Evolutionary conservation across 2,888 invertebrate species (phyloP).

Genomic region (Amphipyra berbera): DNA sequence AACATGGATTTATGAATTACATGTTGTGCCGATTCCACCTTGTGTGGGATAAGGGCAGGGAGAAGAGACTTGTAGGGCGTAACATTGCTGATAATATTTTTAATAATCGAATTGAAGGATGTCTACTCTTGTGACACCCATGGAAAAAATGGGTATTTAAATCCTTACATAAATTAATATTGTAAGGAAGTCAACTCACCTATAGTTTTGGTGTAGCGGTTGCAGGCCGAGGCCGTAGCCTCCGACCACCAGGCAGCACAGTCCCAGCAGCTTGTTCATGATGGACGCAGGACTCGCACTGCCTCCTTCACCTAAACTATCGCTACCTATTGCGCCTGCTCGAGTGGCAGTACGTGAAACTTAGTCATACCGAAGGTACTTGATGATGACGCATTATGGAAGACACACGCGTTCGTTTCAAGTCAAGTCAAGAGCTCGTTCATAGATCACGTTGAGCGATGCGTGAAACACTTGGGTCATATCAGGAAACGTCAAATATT

Average conservation of each 20-base stretch:
- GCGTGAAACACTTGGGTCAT: not conserved
- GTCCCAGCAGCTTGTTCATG: constrained; percentile 3
- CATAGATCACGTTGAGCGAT: constrained; percentile 28
- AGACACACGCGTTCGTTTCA: constrained; percentile 8
- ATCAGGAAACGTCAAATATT: too few relatives aligned
- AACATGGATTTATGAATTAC: too few relatives aligned
- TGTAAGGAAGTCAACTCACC: not conserved
- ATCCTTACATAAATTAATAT: too few relatives aligned
- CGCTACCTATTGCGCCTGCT: not conserved
- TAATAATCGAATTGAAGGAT: too few relatives aligned
- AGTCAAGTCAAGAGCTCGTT: constrained; percentile 17
- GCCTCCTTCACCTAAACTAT: not conserved
- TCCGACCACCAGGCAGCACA: constrained; percentile 16
- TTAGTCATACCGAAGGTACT: not conserved
- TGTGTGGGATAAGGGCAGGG: too few relatives aligned
- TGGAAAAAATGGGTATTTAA: too few relatives aligned
- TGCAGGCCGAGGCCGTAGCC: not conserved
- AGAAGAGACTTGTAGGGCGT: too few relatives aligned
- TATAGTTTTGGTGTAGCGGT: not conserved
- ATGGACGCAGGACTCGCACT: not conserved
- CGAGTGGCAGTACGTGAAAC: not conserved
- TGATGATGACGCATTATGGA: not conserved
- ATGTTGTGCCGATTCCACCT: too few relatives aligned
- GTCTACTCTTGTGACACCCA: too few relatives aligned
- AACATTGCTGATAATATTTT: too few relatives aligned